Evolutionary conservation across 2,113 vertebrate genomes (phyloP).

Genomic region (Heteronetta atricapilla): DNA sequence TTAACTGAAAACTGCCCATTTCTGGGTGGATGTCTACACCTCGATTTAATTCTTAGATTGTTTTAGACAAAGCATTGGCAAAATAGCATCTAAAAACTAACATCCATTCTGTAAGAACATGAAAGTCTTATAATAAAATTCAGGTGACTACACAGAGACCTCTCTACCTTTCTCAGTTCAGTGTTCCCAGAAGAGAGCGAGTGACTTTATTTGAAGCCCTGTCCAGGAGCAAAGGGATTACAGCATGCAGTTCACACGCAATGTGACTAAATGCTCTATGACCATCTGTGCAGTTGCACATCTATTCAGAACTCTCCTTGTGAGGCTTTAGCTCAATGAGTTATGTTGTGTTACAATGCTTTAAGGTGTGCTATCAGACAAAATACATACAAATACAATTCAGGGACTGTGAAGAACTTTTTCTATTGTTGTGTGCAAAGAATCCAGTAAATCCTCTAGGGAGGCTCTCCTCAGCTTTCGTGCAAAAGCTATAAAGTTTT

Average conservation of each 20-base stretch:
- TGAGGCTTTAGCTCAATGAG: not conserved
- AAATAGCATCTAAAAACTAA: not conserved
- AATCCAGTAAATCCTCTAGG: rapidly evolving
- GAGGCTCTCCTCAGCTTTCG: not conserved
- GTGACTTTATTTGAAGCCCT: not conserved
- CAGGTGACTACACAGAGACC: not conserved
- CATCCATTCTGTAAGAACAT: not conserved
- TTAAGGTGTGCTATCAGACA: not conserved
- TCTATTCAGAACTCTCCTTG: not conserved
- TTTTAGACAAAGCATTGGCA: not conserved
- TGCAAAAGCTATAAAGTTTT: not conserved
- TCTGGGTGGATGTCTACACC: not conserved
- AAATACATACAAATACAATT: not conserved
- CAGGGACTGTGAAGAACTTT: not conserved
- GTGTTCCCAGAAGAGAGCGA: not conserved
- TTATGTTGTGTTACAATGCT: not conserved
- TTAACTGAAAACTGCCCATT: not conserved
- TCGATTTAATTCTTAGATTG: not conserved
- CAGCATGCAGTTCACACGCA: rapidly evolving
- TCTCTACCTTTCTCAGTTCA: not conserved
- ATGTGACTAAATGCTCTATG: not conserved
- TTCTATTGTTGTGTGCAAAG: not conserved
- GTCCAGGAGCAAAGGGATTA: not conserved
- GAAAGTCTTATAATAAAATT: not conserved
- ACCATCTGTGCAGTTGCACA: not conserved